These are phyloP conservation scores for Podarcis muralis DNA, from an alignment of 2,113 vertebrate species.

Conservation along the genomic window DNA sequence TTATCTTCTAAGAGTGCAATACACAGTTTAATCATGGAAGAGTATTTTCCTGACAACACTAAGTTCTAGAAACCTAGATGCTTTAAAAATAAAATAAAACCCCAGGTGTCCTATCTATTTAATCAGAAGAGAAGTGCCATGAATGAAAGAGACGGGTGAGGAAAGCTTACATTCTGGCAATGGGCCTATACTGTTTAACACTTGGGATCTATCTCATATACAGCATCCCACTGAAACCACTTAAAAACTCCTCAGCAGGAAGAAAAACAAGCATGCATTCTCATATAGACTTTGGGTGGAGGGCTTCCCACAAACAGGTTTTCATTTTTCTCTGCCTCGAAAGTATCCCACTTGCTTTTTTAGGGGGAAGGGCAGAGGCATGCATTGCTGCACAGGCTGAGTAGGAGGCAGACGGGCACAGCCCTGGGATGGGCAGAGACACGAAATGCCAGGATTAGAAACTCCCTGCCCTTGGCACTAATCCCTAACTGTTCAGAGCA, in stretches of 20 bases:
- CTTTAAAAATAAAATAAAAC: not conserved
- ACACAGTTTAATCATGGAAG: not conserved
- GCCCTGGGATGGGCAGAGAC: conserved; percentile 15
- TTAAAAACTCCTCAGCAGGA: not conserved
- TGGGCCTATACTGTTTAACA: not conserved
- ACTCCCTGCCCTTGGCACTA: conserved; percentile 6
- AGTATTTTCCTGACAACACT: not conserved
- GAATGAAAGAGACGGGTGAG: not conserved
- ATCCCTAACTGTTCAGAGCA: not conserved
- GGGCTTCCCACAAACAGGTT: not conserved
- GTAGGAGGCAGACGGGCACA: conserved; percentile 1
- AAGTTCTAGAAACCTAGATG: not conserved
- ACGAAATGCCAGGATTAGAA: conserved; percentile 1
- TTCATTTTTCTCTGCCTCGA: not conserved
- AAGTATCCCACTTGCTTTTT: not conserved
- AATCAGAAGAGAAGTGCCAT: not conserved
- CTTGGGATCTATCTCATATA: not conserved
- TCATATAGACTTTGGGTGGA: not conserved
- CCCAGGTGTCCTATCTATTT: not conserved
- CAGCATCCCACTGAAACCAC: not conserved
- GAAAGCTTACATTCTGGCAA: not conserved
- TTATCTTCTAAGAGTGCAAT: not conserved
- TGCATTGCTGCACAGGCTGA: not conserved
- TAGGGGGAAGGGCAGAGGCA: not conserved
- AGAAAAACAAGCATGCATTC: not conserved